Evolutionary conservation across 2,888 invertebrate genomes (phyloP).

Genomic region (Synanthedon andrenaeformis): DNA sequence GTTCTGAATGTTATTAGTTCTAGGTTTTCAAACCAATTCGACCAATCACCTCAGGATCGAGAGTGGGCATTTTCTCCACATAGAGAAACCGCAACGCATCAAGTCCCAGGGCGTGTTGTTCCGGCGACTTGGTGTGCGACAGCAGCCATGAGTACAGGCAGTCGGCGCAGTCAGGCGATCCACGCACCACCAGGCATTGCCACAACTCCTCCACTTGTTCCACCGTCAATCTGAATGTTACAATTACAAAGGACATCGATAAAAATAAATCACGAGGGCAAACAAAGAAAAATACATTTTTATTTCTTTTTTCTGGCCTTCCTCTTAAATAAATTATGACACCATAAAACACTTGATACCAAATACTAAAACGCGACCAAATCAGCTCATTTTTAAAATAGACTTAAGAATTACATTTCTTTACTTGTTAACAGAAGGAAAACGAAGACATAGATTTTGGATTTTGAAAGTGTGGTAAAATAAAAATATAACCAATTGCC

Average conservation of each 20-base stretch:
- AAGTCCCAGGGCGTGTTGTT: conserved; percentile 90
- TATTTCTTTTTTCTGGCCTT: too few relatives aligned
- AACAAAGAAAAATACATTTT: not conserved
- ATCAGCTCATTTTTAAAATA: too few relatives aligned
- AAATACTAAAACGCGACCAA: too few relatives aligned
- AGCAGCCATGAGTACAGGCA: conserved; percentile 90
- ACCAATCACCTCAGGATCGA: conserved; percentile 78
- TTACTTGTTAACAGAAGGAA: too few relatives aligned
- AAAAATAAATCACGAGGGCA: not conserved
- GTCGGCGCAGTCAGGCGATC: conserved; percentile 86
- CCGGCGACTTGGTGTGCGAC: conserved; percentile 91
- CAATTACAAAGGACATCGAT: not conserved
- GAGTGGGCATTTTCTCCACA: conserved; percentile 87
- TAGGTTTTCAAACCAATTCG: too few relatives aligned
- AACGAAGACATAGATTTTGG: too few relatives aligned
- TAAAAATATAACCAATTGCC: too few relatives aligned
- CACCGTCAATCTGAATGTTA: conserved; percentile 73
- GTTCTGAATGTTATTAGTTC: too few relatives aligned
- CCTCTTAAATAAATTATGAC: too few relatives aligned
- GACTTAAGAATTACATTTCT: too few relatives aligned
- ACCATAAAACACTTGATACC: too few relatives aligned
- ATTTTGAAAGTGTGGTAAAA: too few relatives aligned
- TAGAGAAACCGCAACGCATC: conserved; percentile 91
- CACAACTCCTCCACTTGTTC: conserved; percentile 93
- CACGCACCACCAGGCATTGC: conserved; percentile 85